Conservation (phyloP, 30 jellyfish, hydroid and myxozoan genomes). For the Turritopsis rubra region DNA sequence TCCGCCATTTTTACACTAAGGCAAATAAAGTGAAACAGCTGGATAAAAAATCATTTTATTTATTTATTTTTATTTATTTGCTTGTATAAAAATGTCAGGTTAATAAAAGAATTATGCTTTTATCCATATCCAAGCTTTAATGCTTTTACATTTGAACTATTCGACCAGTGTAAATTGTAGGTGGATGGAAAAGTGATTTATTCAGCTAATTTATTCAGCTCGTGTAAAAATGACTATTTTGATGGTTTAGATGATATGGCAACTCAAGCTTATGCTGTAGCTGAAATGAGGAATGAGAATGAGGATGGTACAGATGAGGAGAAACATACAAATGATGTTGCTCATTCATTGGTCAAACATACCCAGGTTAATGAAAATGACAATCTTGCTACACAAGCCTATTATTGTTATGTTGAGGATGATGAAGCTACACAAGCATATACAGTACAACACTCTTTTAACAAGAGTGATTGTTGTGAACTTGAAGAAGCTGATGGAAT, state of each 20-base stretch:
- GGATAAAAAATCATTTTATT: no score
- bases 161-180: no score
- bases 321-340: background rate
- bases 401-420: background rate
- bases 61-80: no score
- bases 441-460: background rate
- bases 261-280: background rate
- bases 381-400: background rate
- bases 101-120: no score
- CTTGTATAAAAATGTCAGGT: no score
- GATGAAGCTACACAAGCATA: background rate
- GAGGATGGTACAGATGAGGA: background rate
- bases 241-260: constrained; percentile 4
- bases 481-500: background rate
- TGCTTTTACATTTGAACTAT: no score
- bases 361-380: background rate
- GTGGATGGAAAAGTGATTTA: no score
- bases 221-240: no score
- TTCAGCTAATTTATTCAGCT: no score
- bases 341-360: background rate
- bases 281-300: background rate
- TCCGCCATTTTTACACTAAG: no score
- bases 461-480: background rate
- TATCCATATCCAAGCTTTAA: no score
- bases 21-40: no score